These are phyloP conservation scores for Rattus norvegicus DNA, from an alignment of 2,113 vertebrate genomes.

Conservation along the genomic window GRCr8 NC_086024.1:122718001-122718500, in stretches of 20 bases:
- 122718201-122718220: not conserved
- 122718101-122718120: not conserved
- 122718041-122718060: too few species aligned
- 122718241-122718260: not conserved
- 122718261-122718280: not conserved
- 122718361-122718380: not conserved
- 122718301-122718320: not conserved
- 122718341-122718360: not conserved
- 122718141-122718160: not conserved
- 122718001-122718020: too few species aligned
- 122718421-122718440: not conserved
- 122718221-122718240: not conserved
- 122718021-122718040: too few species aligned
- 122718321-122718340: conserved; percentile 29
- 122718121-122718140: not conserved
- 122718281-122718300: not conserved
- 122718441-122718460: not conserved
- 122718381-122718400: not conserved
- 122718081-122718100: not conserved
- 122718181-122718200: not conserved
- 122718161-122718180: not conserved
- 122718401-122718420: not conserved
- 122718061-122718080: too few species aligned
- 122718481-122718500: not conserved
- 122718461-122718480: not conserved